phyloP scores from a whole-genome alignment of 2,797 vertebrate species.

The Anguilla megastoma region DNA sequence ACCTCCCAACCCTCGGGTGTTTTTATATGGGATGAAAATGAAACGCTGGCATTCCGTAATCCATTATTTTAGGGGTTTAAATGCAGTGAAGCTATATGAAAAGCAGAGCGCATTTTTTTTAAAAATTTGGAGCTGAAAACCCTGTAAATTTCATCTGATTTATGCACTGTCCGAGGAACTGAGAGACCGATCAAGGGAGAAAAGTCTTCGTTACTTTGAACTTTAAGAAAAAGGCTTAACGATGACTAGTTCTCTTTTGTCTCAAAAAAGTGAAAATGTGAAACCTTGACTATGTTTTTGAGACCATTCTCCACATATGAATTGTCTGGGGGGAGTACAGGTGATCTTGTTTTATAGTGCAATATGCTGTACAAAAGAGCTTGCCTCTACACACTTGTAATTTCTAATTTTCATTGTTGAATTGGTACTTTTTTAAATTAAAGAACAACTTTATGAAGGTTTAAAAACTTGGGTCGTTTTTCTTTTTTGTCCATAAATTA shows the following conservation, averaged over 20 bases:
- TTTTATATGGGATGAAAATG: conserved; percentile 69
- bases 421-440: conserved; percentile 71
- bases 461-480: conserved; percentile 40
- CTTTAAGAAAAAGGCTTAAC: conserved; percentile 66
- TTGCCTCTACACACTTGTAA: conserved; percentile 67
- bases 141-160: conserved; percentile 53
- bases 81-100: conserved; percentile 66
- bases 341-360: conserved; percentile 70
- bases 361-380: conserved; percentile 78
- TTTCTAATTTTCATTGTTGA: conserved; percentile 70
- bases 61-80: conserved; percentile 69
- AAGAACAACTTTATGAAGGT: conserved; percentile 68
- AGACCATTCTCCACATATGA: conserved; percentile 60
- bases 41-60: conserved; percentile 72
- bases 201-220: conserved; percentile 57
- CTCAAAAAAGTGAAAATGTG: conserved; percentile 65
- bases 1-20: conserved; percentile 71
- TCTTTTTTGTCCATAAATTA: background rate
- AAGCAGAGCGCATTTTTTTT: conserved; percentile 62
- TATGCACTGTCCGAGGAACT: background rate
- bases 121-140: conserved; percentile 57
- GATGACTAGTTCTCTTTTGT: conserved; percentile 64
- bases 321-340: conserved; percentile 48
- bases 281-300: conserved; percentile 67
- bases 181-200: conserved; percentile 47